Conservation (phyloP, 2,797 vertebrate species). For the Melanotaenia parkinsoni region DNA sequence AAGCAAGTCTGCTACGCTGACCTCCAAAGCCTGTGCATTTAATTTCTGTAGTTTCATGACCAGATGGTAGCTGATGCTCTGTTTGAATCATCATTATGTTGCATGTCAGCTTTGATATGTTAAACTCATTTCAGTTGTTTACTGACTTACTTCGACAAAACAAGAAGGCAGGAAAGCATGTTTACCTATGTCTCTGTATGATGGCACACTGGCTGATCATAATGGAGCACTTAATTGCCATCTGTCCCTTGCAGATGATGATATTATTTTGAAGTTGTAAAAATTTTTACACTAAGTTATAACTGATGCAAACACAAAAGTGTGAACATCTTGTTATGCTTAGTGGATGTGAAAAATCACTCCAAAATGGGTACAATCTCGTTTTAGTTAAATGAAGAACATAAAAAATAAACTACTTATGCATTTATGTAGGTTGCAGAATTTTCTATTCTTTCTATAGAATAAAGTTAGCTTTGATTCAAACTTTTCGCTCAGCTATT, state of each 20-base stretch:
- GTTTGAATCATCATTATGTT: neutral
- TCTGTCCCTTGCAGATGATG: neutral
- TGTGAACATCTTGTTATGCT: neutral
- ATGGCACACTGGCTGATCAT: neutral
- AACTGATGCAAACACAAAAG: too few species aligned
- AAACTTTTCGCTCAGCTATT: constrained; percentile 62
- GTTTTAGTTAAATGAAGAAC: constrained; percentile 11
- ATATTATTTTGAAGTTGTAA: neutral
- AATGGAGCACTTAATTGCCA: neutral
- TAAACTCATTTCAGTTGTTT: constrained; percentile 7
- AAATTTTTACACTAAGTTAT: neutral
- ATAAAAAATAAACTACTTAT: neutral
- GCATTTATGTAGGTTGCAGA: neutral
- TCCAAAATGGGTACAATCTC: neutral
- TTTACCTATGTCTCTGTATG: neutral
- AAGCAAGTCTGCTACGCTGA: constrained; percentile 4
- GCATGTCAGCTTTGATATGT: neutral
- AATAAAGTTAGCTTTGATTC: constrained; percentile 12
- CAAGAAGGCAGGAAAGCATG: neutral
- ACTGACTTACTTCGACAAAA: constrained; percentile 3
- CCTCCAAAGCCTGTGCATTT: constrained; percentile 6
- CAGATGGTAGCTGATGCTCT: constrained; percentile 4
- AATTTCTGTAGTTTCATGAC: constrained; percentile 16
- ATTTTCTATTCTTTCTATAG: neutral
- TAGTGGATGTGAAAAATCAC: neutral